A percentile compares a stretch with the other conserved stretches of the same genome.
Evolutionary conservation across 2,797 vertebrate species (phyloP).

Genomic region (Acomys russatus): DNA sequence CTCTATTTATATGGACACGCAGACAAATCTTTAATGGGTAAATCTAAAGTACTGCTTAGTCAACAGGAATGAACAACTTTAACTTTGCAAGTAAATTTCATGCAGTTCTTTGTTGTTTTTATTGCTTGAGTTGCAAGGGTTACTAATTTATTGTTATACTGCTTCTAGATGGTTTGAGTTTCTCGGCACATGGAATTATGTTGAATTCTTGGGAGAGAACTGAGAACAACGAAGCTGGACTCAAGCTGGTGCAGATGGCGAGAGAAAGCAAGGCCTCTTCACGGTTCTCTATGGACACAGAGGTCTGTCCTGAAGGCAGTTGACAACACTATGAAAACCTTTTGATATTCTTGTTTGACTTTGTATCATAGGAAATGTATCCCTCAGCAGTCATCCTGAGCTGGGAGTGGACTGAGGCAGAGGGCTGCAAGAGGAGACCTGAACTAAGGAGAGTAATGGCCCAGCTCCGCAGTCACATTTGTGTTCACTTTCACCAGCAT

Average conservation of each 20-base stretch:
- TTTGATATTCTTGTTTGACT: not conserved
- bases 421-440: not conserved
- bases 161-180: not conserved
- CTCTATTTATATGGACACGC: too few relatives aligned
- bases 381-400: conserved; percentile 13
- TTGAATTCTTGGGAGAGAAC: conserved; percentile 25
- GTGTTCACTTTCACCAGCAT: not conserved
- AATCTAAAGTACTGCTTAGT: not conserved
- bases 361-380: conserved; percentile 32
- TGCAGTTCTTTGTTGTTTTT: not conserved
- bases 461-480: not conserved
- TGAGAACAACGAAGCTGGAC: not conserved
- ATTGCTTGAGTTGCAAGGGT: conserved; percentile 30
- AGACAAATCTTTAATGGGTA: not conserved
- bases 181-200: conserved; percentile 36
- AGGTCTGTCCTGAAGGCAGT: not conserved
- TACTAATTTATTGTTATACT: not conserved
- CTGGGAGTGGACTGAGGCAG: not conserved
- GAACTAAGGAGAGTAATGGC: conserved; percentile 10
- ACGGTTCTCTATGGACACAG: not conserved
- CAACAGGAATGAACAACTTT: not conserved
- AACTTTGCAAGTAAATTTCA: not conserved
- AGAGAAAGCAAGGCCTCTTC: conserved; percentile 2
- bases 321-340: not conserved
- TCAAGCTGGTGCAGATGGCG: not conserved